These are phyloP conservation scores for Diarsia mendica DNA, from an alignment of 2,888 invertebrate genomes.

Conservation along the genomic window DNA sequence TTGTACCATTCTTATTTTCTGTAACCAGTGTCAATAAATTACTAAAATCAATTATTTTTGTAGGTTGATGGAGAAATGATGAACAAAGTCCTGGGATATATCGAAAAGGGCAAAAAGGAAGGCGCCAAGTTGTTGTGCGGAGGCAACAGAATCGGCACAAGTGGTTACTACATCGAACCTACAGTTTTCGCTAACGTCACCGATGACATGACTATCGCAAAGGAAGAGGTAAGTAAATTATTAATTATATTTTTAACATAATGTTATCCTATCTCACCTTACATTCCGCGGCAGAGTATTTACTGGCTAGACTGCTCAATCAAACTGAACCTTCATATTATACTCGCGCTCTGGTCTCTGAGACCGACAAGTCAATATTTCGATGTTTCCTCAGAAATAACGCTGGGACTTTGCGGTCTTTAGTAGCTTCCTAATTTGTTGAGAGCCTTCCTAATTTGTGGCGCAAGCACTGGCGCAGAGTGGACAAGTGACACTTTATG, in stretches of 20 bases:
- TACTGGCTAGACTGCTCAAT: no score
- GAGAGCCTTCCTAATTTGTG: no score
- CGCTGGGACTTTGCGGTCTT: no score
- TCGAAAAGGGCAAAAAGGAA: constrained; percentile 94
- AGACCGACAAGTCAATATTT: no score
- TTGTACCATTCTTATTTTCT: not conserved
- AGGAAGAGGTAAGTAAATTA: constrained; percentile 91
- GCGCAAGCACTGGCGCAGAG: no score
- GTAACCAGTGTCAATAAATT: not conserved
- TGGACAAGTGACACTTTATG: no score
- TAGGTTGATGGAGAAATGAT: constrained; percentile 93
- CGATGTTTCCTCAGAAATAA: no score
- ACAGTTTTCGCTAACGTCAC: constrained; percentile 94
- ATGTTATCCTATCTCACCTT: not conserved
- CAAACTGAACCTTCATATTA: no score
- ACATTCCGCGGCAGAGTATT: no score
- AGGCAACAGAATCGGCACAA: constrained; percentile 91
- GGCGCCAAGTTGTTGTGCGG: constrained; percentile 95
- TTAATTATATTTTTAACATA: no score
- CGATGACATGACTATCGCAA: constrained; percentile 94
- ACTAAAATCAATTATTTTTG: constrained; percentile 5
- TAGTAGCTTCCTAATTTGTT: no score
- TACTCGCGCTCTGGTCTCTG: no score
- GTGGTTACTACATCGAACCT: constrained; percentile 94
- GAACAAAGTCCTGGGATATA: constrained; percentile 93